These are phyloP conservation scores for Oreochromis aureus DNA, from an alignment of 2,113 vertebrate species.

Conservation along the genomic window DNA sequence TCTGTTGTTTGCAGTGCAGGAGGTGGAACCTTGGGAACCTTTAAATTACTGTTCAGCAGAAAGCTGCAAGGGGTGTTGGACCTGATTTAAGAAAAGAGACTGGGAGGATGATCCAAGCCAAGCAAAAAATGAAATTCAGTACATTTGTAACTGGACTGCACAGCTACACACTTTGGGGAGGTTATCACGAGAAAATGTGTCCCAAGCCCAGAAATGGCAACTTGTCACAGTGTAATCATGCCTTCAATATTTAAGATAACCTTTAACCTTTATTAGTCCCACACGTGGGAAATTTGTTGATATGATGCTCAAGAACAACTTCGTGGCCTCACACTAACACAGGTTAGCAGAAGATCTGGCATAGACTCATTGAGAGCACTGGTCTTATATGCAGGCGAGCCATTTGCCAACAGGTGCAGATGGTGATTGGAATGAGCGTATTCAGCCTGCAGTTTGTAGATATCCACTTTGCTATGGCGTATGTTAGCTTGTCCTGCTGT, in stretches of 20 bases:
- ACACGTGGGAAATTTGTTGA: too few relatives aligned
- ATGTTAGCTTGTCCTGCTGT: neutral
- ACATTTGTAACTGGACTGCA: neutral
- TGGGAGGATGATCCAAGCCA: neutral
- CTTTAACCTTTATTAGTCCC: too few relatives aligned
- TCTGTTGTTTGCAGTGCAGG: neutral
- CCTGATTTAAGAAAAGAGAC: neutral
- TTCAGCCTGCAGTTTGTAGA: neutral
- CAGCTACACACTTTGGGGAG: neutral
- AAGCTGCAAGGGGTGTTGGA: accelerated
- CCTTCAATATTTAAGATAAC: neutral
- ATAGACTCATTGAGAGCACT: neutral
- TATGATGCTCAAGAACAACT: neutral
- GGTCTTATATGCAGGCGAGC: neutral
- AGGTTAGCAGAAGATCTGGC: neutral
- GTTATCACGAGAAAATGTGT: neutral
- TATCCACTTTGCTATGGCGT: neutral
- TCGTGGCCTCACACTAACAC: neutral
- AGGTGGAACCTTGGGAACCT: neutral
- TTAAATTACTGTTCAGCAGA: neutral
- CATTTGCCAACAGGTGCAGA: neutral
- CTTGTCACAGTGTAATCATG: neutral
- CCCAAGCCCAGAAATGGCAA: neutral
- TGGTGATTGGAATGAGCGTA: neutral
- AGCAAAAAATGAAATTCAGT: neutral